These are phyloP conservation scores for Drosophila ustulata DNA, from an alignment of 2,888 invertebrate genomes.

Conservation along the genomic window DNA sequence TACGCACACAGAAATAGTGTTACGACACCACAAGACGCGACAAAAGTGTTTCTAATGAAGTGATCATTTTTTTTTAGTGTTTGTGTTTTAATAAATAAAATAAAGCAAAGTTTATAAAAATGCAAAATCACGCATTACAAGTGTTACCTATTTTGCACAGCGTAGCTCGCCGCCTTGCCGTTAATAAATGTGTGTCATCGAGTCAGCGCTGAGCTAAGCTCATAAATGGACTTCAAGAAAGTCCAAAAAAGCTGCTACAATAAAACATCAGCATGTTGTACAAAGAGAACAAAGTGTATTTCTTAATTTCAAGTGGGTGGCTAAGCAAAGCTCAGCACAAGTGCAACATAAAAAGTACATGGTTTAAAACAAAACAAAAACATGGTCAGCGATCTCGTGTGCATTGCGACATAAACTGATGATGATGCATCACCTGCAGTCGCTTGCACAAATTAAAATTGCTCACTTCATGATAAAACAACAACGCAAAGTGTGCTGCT, in stretches of 20 bases:
- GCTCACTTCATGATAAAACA: constrained; percentile 32
- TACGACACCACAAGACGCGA: not conserved
- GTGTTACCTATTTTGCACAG: constrained; percentile 35
- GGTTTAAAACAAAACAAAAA: constrained; percentile 3
- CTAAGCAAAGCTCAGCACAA: constrained; percentile 41
- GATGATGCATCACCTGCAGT: constrained; percentile 40
- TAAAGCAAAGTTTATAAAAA: too few relatives aligned
- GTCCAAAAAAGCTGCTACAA: constrained; percentile 14
- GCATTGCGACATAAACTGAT: constrained; percentile 36
- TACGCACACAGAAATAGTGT: not conserved
- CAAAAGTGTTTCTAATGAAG: too few relatives aligned
- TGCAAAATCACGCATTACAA: not conserved
- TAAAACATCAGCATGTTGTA: constrained; percentile 10
- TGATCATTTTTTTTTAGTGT: too few relatives aligned
- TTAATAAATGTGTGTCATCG: constrained; percentile 43
- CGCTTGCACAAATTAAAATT: constrained; percentile 41
- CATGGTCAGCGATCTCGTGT: constrained; percentile 48
- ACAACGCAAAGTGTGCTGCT: constrained; percentile 4
- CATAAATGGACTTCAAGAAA: constrained; percentile 35
- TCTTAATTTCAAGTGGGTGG: constrained; percentile 26
- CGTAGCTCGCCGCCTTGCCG: constrained; percentile 31
- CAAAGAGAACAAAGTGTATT: not conserved
- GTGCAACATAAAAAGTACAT: constrained; percentile 1
- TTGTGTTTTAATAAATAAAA: too few relatives aligned
- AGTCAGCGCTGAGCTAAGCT: constrained; percentile 52